Evolutionary conservation across 1,140 invertebrate species (phyloP), one percentile per base, ranked within the genome.

Genomic region (Diorhabda carinulata): DNA sequence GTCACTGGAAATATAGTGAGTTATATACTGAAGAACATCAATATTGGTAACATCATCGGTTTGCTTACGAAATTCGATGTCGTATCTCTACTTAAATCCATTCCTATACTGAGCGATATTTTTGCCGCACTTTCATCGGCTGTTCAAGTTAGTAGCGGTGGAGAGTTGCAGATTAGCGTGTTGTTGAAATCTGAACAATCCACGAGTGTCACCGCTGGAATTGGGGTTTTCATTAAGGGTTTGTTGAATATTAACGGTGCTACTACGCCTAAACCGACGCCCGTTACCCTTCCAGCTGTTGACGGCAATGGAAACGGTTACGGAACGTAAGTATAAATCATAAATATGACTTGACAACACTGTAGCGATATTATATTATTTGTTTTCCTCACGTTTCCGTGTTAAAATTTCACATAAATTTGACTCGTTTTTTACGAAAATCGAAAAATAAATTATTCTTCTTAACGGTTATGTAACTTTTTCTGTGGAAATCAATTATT

Each of bases 61-160:
- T 25, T 25, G 25, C 25, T 10, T 43, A n/a, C 44, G 3, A 43
- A 43, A 52, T 64, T 64, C 63, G 4, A 64, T 45, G 9, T 64
- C 4, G 25, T 45, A 9, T 9, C 10, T 56, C n/a, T 64, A 52
- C 63, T 64, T 9, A n/a, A 40, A 5, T 8, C 7, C 41, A 3
- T 64, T 4, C 63, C 63, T 3, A 9, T 64, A 40, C 7, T 64
- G 7, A 43, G 63, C 52, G 52, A 7, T 56, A 56, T 56, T n/a
- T 25, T 25, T 25, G 25, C 25, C 25, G 25, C 25, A 25, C 25
- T 25, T 25, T 25, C 25, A 25, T 25, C 25, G 6, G 4, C 47
- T n/a, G 47, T 52, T 52, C 6, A 52, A 52, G 4, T 2, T 52
- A n/a, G 6, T 52, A 52, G 47, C 47, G 47, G 47, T 52, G 47